Evolutionary conservation across 2,113 vertebrate genomes (phyloP).

Genomic region (Rhegmatorhina hoffmannsi): DNA sequence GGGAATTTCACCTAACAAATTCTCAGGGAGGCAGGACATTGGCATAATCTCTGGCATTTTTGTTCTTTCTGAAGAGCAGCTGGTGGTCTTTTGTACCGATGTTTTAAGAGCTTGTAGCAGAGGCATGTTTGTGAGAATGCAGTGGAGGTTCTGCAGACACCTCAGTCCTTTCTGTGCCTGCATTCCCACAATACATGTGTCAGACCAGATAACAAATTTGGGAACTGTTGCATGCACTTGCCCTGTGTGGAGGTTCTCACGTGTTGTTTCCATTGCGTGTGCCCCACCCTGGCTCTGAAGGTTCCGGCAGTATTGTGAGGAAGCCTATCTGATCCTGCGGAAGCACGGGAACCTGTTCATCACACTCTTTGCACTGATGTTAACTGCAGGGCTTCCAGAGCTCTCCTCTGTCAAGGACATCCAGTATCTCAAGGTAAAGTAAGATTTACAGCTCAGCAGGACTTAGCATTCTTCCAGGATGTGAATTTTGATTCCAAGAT

Average conservation of each 20-base stretch:
- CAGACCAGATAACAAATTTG: background rate
- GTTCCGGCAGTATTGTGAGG: constrained; percentile 96
- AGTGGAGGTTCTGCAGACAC: background rate
- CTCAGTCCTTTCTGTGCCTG: background rate
- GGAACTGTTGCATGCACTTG: rapidly evolving
- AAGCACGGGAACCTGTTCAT: constrained; percentile 97
- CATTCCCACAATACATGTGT: rapidly evolving
- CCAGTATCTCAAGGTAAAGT: constrained; percentile 95
- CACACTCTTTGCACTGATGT: constrained; percentile 97
- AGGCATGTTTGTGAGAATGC: background rate
- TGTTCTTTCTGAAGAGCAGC: background rate
- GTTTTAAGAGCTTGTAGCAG: background rate
- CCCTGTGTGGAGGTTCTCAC: background rate
- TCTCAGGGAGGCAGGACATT: background rate
- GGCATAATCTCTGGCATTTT: background rate
- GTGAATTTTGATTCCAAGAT: background rate
- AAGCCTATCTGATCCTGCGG: constrained; percentile 92
- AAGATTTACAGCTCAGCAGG: background rate
- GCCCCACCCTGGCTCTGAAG: constrained; percentile 55
- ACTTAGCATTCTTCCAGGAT: background rate
- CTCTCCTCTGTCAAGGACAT: constrained; percentile 98
- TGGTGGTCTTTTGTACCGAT: background rate
- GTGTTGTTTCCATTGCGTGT: background rate
- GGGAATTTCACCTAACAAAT: background rate
- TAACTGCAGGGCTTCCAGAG: constrained; percentile 96